Base-by-base conservation (phyloP, 2,113 vertebrate genomes). In the Hydrolagus affinis region DNA sequence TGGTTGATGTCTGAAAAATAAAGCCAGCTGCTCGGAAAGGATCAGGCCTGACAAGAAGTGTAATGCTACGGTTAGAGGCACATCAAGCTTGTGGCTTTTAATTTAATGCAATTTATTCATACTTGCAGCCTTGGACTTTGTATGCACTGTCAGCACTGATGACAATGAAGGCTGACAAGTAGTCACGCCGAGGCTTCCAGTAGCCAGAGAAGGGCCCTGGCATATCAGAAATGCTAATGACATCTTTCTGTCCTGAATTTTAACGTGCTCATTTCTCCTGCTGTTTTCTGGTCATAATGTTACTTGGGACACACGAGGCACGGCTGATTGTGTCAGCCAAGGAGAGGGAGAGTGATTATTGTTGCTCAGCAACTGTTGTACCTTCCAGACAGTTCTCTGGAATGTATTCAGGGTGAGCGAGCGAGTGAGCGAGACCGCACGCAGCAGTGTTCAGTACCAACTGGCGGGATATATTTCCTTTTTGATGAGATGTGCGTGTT, bases 11-110 rank as follows among this genome's bases (percentile, higher is more conserved):
- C 71, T 86, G 57, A 66, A 64, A 86, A 75, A 76, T 83, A 83
- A 83, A 68, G 28, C 62, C 78, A 83, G 78, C 78, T 83, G 78
- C 60, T 68, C 11, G 23, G 73, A 75, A 83, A 83, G 78, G 62
- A 83, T 83, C 78, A 83, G 64, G 78, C 62, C 78, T 83, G 78
- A 83, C 78, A 83, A 83, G 77, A 44, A 80, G 8, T 83, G 28
- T 83, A 25, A 83, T 83, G 78, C 78, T 83, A 68, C 25, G 19
- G 85, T 85, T 86, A 86, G 86, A 89, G 90, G 90, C 88, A 88
- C 89, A 88, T 86, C 91, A 90, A 89, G 78, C 78, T 83, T 91
- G 90, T 88, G 90, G 89, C 85, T 86, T 91, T 88, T 87, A 88
- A 89, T 92, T 89, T 89, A 83, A 83, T 83, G 78, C 78, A 83